Evolutionary conservation across 2,888 invertebrate species (phyloP).

Genomic region (Tanypteryx hageni): DNA sequence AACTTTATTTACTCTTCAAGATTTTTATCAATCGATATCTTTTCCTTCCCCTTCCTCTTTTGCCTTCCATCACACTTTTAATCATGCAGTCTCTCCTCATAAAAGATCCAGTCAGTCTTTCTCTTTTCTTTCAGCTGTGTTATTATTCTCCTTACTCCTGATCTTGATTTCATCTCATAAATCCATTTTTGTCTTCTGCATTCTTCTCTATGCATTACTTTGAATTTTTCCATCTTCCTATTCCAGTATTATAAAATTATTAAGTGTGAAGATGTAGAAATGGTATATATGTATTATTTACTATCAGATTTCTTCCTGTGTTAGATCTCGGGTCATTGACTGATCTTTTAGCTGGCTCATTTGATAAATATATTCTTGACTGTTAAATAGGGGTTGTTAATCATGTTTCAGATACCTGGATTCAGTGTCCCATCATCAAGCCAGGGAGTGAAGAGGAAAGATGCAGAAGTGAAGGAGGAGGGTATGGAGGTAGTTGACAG

Average conservation of each 20-base stretch:
- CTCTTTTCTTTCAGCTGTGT: too few species aligned
- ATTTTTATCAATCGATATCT: too few species aligned
- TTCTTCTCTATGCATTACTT: too few species aligned
- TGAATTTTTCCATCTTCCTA: neutral
- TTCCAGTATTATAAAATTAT: neutral
- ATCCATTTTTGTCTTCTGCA: too few species aligned
- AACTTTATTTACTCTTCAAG: too few species aligned
- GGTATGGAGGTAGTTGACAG: slow-evolving; percentile 18
- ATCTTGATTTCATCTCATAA: too few species aligned
- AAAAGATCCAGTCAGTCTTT: too few species aligned
- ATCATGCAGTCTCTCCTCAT: too few species aligned
- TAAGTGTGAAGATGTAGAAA: neutral
- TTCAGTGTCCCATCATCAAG: slow-evolving; percentile 35
- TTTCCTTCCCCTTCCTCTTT: too few species aligned
- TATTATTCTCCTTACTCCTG: too few species aligned
- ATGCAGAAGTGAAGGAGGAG: slow-evolving; percentile 30
- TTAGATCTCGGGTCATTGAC: neutral
- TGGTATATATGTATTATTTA: neutral
- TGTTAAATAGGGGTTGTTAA: neutral
- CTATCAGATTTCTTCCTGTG: neutral
- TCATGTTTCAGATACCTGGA: slow-evolving; percentile 48
- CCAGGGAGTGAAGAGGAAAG: slow-evolving; percentile 49
- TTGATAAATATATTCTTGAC: neutral
- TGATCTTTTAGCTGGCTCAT: too few species aligned
- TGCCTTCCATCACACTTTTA: too few species aligned